These are phyloP conservation scores for Mesocricetus auratus DNA, from an alignment of 2,113 vertebrate genomes.

Conservation along the genomic window DNA sequence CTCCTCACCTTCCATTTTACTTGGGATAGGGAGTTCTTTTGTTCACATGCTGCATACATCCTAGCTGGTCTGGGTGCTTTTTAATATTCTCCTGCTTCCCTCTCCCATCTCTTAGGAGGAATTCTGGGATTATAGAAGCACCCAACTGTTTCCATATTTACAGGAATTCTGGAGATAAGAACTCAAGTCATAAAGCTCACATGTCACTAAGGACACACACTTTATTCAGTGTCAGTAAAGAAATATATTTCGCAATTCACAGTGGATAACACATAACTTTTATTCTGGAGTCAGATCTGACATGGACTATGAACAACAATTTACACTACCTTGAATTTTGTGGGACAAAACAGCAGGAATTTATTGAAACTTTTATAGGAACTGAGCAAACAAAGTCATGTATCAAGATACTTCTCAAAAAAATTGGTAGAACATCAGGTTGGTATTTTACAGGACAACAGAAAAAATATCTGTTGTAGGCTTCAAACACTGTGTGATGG, in stretches of 20 bases:
- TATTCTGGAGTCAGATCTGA: not conserved
- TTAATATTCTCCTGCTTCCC: not conserved
- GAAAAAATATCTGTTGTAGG: not conserved
- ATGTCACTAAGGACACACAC: not conserved
- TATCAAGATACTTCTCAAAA: not conserved
- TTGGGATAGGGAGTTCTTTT: not conserved
- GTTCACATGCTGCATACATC: not conserved
- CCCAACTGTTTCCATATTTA: not conserved
- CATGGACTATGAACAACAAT: not conserved
- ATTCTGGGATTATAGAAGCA: not conserved
- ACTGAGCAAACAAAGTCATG: not conserved
- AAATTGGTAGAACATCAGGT: not conserved
- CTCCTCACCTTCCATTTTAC: not conserved
- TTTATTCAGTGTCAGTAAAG: not conserved
- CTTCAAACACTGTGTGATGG: not conserved
- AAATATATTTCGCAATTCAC: not conserved
- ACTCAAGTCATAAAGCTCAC: not conserved
- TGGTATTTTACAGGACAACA: not conserved
- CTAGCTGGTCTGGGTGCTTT: not conserved
- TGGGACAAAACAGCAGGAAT: not conserved
- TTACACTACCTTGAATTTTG: not conserved
- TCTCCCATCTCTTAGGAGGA: not conserved
- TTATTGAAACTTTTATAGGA: not conserved
- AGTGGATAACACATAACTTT: not conserved
- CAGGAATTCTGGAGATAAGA: not conserved